Percentiles rank a stretch among this genome's conserved stretches.
phyloP scores from a whole-genome alignment of 2,888 invertebrate genomes.

The Andrena bucephala region DNA sequence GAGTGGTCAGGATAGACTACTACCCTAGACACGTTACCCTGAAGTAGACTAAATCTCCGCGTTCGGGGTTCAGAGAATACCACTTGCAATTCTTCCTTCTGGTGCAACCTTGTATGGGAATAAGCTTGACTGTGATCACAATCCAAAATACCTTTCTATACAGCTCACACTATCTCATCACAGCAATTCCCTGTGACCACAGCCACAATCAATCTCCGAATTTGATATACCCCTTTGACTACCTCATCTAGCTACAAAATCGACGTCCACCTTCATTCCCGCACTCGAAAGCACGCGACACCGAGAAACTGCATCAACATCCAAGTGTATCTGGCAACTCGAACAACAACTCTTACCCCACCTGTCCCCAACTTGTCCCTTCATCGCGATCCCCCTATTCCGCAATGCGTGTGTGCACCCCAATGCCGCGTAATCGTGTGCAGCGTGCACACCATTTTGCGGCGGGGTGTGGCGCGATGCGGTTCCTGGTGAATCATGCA shows the following conservation, averaged over 20 bases:
- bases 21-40: background rate
- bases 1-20: background rate
- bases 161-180: too few relatives aligned
- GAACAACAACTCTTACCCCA: conserved; percentile 34
- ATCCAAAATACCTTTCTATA: too few relatives aligned
- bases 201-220: too few relatives aligned
- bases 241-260: background rate
- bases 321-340: conserved; percentile 13
- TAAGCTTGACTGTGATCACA: too few relatives aligned
- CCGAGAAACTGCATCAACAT: background rate
- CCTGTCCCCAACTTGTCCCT: conserved; percentile 39
- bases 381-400: conserved; percentile 2
- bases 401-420: conserved; percentile 40
- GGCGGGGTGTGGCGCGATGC: conserved; percentile 69
- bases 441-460: conserved; percentile 58
- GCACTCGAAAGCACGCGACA: background rate
- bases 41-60: background rate
- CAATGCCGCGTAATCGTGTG: conserved; percentile 63
- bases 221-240: background rate
- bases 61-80: too few relatives aligned
- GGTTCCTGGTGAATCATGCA: conserved; percentile 74
- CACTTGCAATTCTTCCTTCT: too few relatives aligned
- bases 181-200: too few relatives aligned
- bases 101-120: too few relatives aligned
- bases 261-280: background rate